Percentiles rank a stretch among this genome's conserved stretches.
phyloP scores from a whole-genome alignment of 2,113 vertebrate species.

The Peromyscus polionotus region DNA sequence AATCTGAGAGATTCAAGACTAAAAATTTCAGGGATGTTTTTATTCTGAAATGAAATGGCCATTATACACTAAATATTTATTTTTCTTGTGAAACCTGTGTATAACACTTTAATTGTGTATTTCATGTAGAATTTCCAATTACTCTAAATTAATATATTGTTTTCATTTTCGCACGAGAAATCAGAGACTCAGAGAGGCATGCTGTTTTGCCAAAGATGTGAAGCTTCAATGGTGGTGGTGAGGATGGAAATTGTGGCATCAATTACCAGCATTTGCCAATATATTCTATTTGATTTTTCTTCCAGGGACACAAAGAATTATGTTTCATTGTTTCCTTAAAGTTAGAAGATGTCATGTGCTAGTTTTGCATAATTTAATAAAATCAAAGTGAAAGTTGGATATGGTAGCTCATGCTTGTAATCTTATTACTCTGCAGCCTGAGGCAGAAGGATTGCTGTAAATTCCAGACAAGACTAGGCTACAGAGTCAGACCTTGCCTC shows the following conservation, averaged over 20 bases:
- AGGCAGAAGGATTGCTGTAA: not conserved
- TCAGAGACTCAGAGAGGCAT: not conserved
- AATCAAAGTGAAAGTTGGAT: not conserved
- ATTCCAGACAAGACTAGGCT: not conserved
- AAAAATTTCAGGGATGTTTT: not conserved
- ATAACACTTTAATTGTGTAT: not conserved
- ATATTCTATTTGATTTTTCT: not conserved
- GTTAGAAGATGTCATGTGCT: not conserved
- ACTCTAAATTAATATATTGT: not conserved
- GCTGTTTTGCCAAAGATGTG: not conserved
- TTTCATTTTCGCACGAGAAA: not conserved
- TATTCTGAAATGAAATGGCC: not conserved
- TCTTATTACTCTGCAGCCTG: not conserved
- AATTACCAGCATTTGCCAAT: not conserved
- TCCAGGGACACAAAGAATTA: not conserved
- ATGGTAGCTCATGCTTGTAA: not conserved
- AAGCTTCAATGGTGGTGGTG: not conserved
- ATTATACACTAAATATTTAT: not conserved
- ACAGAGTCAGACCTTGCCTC: not conserved
- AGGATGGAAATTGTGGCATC: not conserved
- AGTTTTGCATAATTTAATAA: not conserved
- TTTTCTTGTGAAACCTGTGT: not conserved
- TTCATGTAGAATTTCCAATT: not conserved
- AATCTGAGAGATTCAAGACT: constrained; percentile 4
- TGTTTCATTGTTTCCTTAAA: not conserved